phyloP scores from a whole-genome alignment of 2,113 vertebrate species.

The Hypanus sabinus region DNA sequence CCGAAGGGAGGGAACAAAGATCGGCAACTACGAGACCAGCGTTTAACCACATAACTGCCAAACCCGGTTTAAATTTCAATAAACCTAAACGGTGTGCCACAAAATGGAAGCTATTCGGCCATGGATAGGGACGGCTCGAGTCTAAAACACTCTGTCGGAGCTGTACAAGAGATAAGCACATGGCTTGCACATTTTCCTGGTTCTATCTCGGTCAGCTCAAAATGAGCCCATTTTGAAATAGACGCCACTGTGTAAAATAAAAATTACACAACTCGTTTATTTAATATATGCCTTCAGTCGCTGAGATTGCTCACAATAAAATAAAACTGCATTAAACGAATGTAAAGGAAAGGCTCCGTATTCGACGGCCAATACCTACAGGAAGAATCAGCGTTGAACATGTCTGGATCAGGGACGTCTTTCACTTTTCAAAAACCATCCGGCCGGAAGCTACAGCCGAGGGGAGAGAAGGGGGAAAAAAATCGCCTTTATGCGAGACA shows the following conservation, averaged over 20 bases:
- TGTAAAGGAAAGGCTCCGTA: not conserved
- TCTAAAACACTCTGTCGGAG: not conserved
- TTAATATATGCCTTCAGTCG: not conserved
- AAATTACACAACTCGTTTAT: not conserved
- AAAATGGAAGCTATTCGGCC: conserved; percentile 10
- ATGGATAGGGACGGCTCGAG: not conserved
- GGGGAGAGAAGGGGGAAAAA: not conserved
- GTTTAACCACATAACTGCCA: not conserved
- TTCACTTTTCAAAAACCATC: not conserved
- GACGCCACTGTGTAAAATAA: not conserved
- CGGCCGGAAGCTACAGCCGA: not conserved
- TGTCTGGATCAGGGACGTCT: not conserved
- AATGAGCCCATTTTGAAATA: conserved; percentile 2
- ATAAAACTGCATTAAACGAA: not conserved
- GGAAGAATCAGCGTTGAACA: conserved; percentile 32
- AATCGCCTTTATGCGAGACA: not conserved
- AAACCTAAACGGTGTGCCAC: not conserved
- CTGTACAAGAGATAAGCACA: not conserved
- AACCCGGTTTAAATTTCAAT: not conserved
- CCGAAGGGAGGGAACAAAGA: not conserved
- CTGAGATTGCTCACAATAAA: not conserved
- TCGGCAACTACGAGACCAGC: not conserved
- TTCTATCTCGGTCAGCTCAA: not conserved
- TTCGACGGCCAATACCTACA: conserved; percentile 19
- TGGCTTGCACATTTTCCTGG: conserved; percentile 17